These are phyloP conservation scores for Zaprionus obscuricornis DNA, from an alignment of 2,888 invertebrate species.

Conservation along the genomic window DNA sequence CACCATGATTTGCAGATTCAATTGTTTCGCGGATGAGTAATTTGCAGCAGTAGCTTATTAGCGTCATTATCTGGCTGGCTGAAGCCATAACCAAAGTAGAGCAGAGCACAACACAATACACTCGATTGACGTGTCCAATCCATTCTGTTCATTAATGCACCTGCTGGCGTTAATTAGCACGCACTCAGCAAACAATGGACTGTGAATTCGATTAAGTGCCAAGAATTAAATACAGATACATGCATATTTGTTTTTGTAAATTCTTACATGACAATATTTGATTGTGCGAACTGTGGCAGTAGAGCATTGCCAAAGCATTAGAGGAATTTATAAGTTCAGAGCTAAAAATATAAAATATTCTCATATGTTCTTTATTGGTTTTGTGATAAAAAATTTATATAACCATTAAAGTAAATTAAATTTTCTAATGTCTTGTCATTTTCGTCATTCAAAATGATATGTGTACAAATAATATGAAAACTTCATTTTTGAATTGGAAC, in stretches of 20 bases:
- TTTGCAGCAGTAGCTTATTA: slow-evolving; percentile 1
- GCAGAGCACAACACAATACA: no score
- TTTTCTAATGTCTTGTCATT: no score
- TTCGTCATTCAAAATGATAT: no score
- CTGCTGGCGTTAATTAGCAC: slow-evolving; percentile 18
- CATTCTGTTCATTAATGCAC: slow-evolving; percentile 9
- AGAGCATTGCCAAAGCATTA: no score
- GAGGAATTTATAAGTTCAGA: no score
- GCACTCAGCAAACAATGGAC: slow-evolving; percentile 9
- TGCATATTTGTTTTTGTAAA: slow-evolving; percentile 6
- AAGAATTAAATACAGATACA: neutral
- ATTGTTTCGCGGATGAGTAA: slow-evolving; percentile 6
- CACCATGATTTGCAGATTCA: neutral
- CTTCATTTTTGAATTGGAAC: no score
- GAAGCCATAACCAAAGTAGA: neutral
- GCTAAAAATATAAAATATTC: no score
- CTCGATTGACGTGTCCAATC: neutral
- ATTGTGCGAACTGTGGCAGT: no score
- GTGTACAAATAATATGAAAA: no score
- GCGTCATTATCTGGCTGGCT: neutral
- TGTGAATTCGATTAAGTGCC: slow-evolving; percentile 13
- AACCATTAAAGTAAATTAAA: no score
- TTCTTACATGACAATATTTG: neutral
- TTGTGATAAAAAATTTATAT: no score
- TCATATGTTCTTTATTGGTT: no score